Conservation (phyloP, 2,797 vertebrate species). For the Cynodonichthys magdalenae region DNA sequence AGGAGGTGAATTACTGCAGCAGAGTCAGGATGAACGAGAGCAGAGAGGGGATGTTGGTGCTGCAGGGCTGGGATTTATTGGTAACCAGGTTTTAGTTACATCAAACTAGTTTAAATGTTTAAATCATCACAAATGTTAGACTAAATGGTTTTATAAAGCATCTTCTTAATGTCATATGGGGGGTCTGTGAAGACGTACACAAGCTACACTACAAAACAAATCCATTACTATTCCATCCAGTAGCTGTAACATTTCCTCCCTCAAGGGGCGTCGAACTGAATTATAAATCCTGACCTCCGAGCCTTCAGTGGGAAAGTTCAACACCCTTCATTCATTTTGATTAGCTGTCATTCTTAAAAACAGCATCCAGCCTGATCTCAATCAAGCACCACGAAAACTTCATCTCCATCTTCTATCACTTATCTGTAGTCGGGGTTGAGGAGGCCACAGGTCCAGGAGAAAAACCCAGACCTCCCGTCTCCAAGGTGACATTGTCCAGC, state of each 20-base stretch:
- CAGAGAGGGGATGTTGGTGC: not conserved
- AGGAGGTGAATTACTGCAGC: not conserved
- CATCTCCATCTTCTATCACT: too few species aligned
- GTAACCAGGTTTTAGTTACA: not conserved
- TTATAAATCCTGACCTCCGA: slow-evolving; percentile 29
- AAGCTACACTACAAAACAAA: not conserved
- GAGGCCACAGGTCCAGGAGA: too few species aligned
- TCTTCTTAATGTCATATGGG: not conserved
- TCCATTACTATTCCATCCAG: too few species aligned
- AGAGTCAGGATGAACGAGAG: not conserved
- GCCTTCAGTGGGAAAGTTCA: slow-evolving; percentile 31
- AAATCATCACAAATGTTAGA: not conserved
- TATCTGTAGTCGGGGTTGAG: too few species aligned
- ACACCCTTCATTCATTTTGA: slow-evolving; percentile 40
- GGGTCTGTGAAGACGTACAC: not conserved
- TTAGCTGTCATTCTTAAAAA: slow-evolving; percentile 3
- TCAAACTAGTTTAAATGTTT: not conserved
- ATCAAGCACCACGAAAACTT: slow-evolving; percentile 19
- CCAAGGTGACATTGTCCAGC: too few species aligned
- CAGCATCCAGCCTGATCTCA: slow-evolving; percentile 24
- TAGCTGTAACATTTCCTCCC: not conserved
- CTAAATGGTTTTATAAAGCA: too few species aligned
- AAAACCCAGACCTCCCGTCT: too few species aligned
- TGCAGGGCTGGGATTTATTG: not conserved
- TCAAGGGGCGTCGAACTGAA: slow-evolving; percentile 6